Percentiles rank a stretch among this genome's conserved stretches.
phyloP scores from a whole-genome alignment of 2,113 vertebrate genomes.

The Drymodes brunneopygia region DNA sequence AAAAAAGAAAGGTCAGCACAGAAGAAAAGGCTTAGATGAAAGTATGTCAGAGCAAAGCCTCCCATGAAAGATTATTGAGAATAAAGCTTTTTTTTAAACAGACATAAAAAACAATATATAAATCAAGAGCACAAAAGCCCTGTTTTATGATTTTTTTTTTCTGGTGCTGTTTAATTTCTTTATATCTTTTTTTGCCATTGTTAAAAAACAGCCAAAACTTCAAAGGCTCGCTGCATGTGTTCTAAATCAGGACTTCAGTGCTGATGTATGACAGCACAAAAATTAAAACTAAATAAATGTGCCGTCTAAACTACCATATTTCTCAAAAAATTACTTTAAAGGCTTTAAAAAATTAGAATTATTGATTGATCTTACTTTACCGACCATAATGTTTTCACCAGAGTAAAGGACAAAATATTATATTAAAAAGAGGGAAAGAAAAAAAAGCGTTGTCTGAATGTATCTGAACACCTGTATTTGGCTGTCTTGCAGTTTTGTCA shows the following conservation, averaged over 20 bases:
- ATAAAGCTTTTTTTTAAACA: conserved; percentile 26
- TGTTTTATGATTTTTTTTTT: conserved; percentile 70
- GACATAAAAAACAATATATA: conserved; percentile 62
- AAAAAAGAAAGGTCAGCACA: conserved; percentile 26
- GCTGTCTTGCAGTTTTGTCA: conserved; percentile 59
- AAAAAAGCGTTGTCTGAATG: conserved; percentile 42
- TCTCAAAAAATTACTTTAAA: conserved; percentile 59
- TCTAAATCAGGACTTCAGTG: conserved; percentile 78
- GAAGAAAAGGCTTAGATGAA: conserved; percentile 32
- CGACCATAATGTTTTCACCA: conserved; percentile 54
- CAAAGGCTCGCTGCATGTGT: conserved; percentile 77
- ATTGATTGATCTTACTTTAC: conserved; percentile 59
- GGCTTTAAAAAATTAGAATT: conserved; percentile 45
- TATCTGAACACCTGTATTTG: conserved; percentile 69
- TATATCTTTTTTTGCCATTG: conserved; percentile 72
- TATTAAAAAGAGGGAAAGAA: neutral
- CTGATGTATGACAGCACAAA: conserved; percentile 77
- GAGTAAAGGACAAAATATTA: conserved; percentile 49
- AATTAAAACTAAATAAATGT: conserved; percentile 82
- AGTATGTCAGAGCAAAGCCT: conserved; percentile 42
- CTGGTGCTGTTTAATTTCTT: conserved; percentile 72
- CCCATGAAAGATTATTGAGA: conserved; percentile 34
- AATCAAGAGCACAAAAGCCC: conserved; percentile 71
- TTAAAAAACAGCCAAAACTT: conserved; percentile 70
- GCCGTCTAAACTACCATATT: conserved; percentile 72